Base-by-base conservation (phyloP, 2,888 invertebrate species). In the Drosophila vallismaia region DNA sequence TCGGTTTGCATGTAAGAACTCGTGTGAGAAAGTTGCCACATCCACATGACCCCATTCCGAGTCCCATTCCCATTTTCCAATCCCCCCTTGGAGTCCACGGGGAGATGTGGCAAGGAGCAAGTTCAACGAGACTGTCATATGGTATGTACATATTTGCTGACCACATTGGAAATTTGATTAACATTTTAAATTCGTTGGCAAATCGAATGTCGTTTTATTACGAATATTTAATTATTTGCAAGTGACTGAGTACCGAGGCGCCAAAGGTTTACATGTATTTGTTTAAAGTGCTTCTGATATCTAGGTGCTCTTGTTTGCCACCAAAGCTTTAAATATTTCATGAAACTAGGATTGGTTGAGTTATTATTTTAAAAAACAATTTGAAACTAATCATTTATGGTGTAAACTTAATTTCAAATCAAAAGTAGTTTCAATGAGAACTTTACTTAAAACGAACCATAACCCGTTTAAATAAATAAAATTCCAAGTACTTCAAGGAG, bases 1-100 rank as follows among this genome's bases (percentile, higher is more conserved):
- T 64, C 51, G 36, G 26, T 82, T 79, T 57, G 67, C 67, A 83
- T 74, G 70, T 70, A 71, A 68, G 63, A 59, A 55, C 74, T 72
- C 67, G 36, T 66, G 36, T 38, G 54, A 19, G 42, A 59, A 52
- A 64, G 50, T 52, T 40, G 38, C 28, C 33, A 38, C 40, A 42
- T 28, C 19, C 19, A 19, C 19, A 19, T n/a, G 3, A 36, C n/a
- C 26, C 38, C 38, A 19, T 19, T 19, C 19, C 19, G 19, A 19
- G 19, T 19, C 28, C 28, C 28, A 28, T 28, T 28, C 28, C 6
- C 28, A 28, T 6, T 5, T 28, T 5, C 28, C 28, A 28, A 5
- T 28, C 28, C 26, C 8, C 14, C 3, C 44, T 8, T 28, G 9
- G 7, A 42, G n/a, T 24, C 40, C 40, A 26, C 9, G 14, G 14